These are phyloP conservation scores for Engraulis encrasicolus DNA, from an alignment of 2,113 vertebrate genomes.

Conservation along the genomic window DNA sequence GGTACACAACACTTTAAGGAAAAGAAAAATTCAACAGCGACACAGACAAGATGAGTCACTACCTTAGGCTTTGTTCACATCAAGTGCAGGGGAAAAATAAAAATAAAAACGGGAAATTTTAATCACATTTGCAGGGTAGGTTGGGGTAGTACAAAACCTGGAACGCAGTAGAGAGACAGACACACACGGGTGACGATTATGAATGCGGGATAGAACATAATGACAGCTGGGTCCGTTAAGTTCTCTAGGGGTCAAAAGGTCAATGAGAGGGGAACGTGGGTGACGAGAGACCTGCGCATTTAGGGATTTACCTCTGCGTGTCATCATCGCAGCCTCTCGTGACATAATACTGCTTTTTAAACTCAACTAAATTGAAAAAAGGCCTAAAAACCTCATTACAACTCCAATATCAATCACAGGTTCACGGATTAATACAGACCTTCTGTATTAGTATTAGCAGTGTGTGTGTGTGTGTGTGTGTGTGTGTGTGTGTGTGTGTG, in stretches of 20 bases:
- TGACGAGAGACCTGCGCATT: too few species aligned
- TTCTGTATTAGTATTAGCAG: too few species aligned
- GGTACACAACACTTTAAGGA: neutral
- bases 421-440: too few species aligned
- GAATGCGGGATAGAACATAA: neutral
- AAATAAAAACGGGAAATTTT: neutral
- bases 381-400: too few species aligned
- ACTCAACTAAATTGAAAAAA: too few species aligned
- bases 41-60: neutral
- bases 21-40: neutral
- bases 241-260: neutral
- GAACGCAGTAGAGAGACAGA: neutral
- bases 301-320: too few species aligned
- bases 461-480: too few species aligned
- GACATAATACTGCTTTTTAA: too few species aligned
- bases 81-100: neutral
- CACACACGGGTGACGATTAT: neutral
- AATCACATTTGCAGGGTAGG: slow-evolving; percentile 1
- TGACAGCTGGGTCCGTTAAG: neutral
- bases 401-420: too few species aligned
- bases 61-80: neutral
- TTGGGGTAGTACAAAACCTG: neutral
- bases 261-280: neutral
- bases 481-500: too few species aligned
- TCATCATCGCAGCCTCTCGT: too few species aligned